Base-by-base conservation (phyloP, 2,797 vertebrate species). In the Trematomus bernacchii region DNA sequence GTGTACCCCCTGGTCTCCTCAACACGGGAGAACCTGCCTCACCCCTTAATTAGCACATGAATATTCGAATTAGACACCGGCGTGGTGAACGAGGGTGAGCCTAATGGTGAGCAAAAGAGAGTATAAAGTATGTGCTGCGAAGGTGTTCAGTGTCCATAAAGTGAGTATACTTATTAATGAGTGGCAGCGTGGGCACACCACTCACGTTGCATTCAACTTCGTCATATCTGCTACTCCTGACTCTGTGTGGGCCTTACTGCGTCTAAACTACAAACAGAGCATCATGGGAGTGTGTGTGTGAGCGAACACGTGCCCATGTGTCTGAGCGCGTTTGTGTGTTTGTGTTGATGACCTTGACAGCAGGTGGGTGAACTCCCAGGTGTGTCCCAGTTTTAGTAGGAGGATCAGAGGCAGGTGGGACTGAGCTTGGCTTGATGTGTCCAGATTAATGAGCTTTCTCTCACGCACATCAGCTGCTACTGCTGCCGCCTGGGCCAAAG, bases 11-110 rank as follows among this genome's bases (percentile, higher is more conserved):
- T 50, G 63, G 71, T 78, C 77, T 82, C 76, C 81, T 86, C 77
- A 89, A 83, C 77, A 90, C 79, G 73, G 89, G 85, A 95, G 84
- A 84, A 91, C 91, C 91, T 87, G 85, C 83, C 88, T 95, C 94
- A 96, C 93, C 95, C 94, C 87, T 94, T 96, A 96, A 92, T 92
- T 97, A 96, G 94, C 85, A 93, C 92, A 95, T 95, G 95, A 95
- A 96, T 96, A 97, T 96, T 96, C 94, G 91, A 96, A 97, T 97
- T 83, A 87, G 77, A 78, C 61, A 37, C 27, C 64, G 52, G 52
- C 57, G 55, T 33, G 66, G 48, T 15, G 67, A 76, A 76, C 33
- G 66, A 83, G 82, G 79, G 84, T 77, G 64, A 83, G 70, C 64
- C 74, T 21, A 81, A 76, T 74, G 58, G 27, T 59, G 37, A 71